Base-by-base conservation (phyloP, 2,797 vertebrate genomes). In the Lateolabrax maculatus region DNA sequence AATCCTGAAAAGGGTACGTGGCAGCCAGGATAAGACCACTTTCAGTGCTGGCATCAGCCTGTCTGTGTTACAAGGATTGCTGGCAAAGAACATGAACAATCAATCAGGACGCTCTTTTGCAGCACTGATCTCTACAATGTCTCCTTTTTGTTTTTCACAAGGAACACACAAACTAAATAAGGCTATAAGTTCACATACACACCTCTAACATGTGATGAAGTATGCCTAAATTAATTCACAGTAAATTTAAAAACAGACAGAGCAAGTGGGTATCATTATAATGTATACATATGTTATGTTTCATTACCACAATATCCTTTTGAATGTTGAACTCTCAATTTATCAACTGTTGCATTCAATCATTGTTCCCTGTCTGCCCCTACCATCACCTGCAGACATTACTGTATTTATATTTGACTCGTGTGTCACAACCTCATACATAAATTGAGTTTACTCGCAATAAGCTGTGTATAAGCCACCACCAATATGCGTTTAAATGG, bases 41-140 rank as follows among this genome's bases (percentile, higher is more conserved):
- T 75, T 73, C 39, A 64, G 29, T 7, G 36, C 68, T 80, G 80
- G 46, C 60, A 79, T 57, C 23, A 13, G 36, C 11, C 25, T 19
- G 34, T 55, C 31, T 34, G 31, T 34, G 31, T 4, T 34, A 34
- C 31, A 34, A 34, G 31, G 31, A 34, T 34, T 34, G 31, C 31
- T 34, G 31, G 31, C 31, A 34, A 34, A 34, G 31, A 34, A 34
- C 31, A 34, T 34, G 31, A 34, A 34, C 31, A 34, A 34, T 87
- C 44, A 87, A 81, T 87, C 85, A 81, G 25, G 70, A 71, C 5
- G n/a, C 39, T 62, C 13, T 68, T 77, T 62, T 12, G 48, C 72
- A 58, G 65, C 57, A 65, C 29, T 61, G 43, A 53, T 46, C 53
- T 10, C 41, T 46, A 34, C 13, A 34, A n/a, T 1, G 25, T 62